Conservation (phyloP, 2,888 invertebrate genomes). For the Cantharis rufa region DNA sequence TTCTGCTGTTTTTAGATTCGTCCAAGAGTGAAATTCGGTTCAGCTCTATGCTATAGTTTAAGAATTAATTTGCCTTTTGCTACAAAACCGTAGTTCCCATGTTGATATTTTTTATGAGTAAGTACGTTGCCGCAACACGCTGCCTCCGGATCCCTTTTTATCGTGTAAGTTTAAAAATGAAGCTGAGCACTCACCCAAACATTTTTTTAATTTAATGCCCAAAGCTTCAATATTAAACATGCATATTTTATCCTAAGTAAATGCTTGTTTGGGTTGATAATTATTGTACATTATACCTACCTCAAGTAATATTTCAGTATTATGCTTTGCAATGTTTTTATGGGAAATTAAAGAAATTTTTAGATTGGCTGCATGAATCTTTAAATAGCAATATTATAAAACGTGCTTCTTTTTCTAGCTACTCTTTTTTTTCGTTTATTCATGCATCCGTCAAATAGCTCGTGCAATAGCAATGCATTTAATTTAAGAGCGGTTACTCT, state of each 20-base stretch:
- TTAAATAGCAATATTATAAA: not conserved
- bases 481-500: not conserved
- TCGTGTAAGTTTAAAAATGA: conserved; percentile 31
- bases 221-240: conserved; percentile 22
- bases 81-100: conserved; percentile 35
- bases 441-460: not conserved
- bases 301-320: not conserved
- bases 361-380: not conserved
- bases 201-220: conserved; percentile 35
- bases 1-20: conserved; percentile 47
- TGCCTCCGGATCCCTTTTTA: conserved; percentile 29
- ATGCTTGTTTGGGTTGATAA: not conserved
- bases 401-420: not conserved
- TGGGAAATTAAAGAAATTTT: not conserved
- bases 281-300: not conserved
- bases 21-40: conserved; percentile 46
- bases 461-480: not conserved
- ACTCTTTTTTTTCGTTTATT: not conserved
- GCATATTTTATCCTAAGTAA: conserved; percentile 7
- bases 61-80: conserved; percentile 42
- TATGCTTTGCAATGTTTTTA: not conserved
- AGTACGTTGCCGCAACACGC: conserved; percentile 28
- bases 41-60: conserved; percentile 31
- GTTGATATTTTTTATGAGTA: conserved; percentile 34
- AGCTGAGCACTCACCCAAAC: conserved; percentile 31